Conservation (phyloP, 2,888 invertebrate species). For the Osedax frankpressi region DNA sequence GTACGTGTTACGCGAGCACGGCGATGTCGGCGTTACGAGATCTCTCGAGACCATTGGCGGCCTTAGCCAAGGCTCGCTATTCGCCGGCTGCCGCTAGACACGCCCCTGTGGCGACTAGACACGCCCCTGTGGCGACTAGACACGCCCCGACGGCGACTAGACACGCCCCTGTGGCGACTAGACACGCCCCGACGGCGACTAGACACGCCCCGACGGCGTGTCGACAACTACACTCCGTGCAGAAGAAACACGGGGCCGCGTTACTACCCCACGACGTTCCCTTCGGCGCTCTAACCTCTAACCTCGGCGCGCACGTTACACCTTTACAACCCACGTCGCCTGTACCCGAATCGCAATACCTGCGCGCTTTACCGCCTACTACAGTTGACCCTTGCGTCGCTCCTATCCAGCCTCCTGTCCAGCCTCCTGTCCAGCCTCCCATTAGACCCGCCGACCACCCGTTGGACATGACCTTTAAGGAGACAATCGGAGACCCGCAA, state of each 20-base stretch:
- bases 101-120: no score
- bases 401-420: not conserved
- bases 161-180: no score
- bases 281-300: not conserved
- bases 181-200: no score
- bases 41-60: not conserved
- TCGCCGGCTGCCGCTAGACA: no score
- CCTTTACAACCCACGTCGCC: not conserved
- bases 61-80: no score
- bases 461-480: not conserved
- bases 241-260: no score
- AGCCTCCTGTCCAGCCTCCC: not conserved
- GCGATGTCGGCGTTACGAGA: not conserved
- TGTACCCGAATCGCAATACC: not conserved
- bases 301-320: no score
- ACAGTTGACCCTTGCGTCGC: not conserved
- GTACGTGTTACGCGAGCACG: not conserved
- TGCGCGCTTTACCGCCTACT: not conserved
- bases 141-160: no score
- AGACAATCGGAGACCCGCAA: not conserved
- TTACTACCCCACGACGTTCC: not conserved
- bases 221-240: no score
- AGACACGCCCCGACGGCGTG: no score
- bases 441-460: not conserved
- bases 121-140: no score